Base-by-base conservation (phyloP, 2,888 invertebrate genomes). In the Aspidiotus rigidus region DNA sequence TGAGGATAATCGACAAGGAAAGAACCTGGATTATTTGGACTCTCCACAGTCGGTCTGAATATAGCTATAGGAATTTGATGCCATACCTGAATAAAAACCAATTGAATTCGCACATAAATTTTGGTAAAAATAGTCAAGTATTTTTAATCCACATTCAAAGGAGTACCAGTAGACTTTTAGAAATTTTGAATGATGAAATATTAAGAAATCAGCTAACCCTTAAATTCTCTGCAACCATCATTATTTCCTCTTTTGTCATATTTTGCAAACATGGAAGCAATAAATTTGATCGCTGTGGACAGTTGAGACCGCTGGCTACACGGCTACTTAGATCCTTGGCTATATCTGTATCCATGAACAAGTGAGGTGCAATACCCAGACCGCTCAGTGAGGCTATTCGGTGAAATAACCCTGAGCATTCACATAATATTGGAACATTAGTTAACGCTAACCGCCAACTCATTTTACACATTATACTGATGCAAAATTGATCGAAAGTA, bases 51-150 rank as follows among this genome's bases (percentile, higher is more conserved):
- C 0, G 90, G 89, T 74, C 86, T 86, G 76, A 90, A 90, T 0
- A 89, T 86, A 72, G 89, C 86, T 85, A 88, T 86, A 0, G 89
- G 87, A 77, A 89, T 87, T 73, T 84, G 85, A 75, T 88, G 88
- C 86, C 87, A 89, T 69, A 82, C 80, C 87, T 88, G 72, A 40
- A 53, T 55, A 15, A 44, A 55, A 9, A 60, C 7, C 9, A 40
- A 39, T 10, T 1, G 10, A 61, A 41, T n/a, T 6, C n/a, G 11
- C 11, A 15, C 16, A 16, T 9, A 2, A 15, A 49, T 15, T 40
- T 61, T 42, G 10, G 28, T 49, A 49, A 49, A 49, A 10, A 49
- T 49, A 49, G 13, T 13, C 13, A 53, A 28, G 5, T 5, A 28
- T 28, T 28, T 3, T 28, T 28, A 5, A 28, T 28, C 28, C 28